These are phyloP conservation scores for Clostera curtula DNA, from an alignment of 2,888 invertebrate species.

Conservation along the genomic window DNA sequence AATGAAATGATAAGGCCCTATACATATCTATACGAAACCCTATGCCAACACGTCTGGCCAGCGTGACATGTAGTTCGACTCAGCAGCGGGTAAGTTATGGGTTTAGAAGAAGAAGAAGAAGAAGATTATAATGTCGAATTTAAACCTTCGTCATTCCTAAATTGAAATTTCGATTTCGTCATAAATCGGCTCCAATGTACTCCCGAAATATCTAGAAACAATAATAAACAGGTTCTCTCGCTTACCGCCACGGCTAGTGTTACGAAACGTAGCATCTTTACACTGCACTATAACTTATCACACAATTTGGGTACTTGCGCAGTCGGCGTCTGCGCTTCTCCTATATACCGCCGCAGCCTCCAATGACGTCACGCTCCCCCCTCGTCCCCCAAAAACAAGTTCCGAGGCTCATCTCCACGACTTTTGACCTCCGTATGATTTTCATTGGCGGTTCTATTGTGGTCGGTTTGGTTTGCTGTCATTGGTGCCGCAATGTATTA, in stretches of 20 bases:
- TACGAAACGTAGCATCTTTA: conserved; percentile 49
- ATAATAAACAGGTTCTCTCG: no score
- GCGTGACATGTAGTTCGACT: no score
- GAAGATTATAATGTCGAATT: no score
- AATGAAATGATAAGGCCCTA: no score
- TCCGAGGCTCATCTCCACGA: conserved; percentile 50
- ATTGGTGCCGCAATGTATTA: conserved; percentile 25
- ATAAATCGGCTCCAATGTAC: no score
- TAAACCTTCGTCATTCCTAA: no score
- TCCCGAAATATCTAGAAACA: conserved; percentile 1
- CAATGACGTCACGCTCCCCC: conserved; percentile 50
- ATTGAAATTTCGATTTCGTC: no score
- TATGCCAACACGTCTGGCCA: no score
- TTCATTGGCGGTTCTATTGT: conserved; percentile 36
- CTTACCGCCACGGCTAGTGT: conserved; percentile 50
- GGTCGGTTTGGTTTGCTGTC: conserved; percentile 13
- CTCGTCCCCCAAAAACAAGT: conserved; percentile 39
- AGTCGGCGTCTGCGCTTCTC: conserved; percentile 48
- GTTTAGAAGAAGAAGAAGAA: no score
- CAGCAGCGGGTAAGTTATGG: no score
- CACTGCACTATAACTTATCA: conserved; percentile 39
- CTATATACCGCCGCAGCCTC: conserved; percentile 64
- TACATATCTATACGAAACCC: no score
- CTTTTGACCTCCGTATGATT: conserved; percentile 40
- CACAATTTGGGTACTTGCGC: conserved; percentile 43